Evolutionary conservation across 2,888 invertebrate genomes (phyloP), one percentile per base, ranked within the genome.

Genomic region (Clanis bilineata): DNA sequence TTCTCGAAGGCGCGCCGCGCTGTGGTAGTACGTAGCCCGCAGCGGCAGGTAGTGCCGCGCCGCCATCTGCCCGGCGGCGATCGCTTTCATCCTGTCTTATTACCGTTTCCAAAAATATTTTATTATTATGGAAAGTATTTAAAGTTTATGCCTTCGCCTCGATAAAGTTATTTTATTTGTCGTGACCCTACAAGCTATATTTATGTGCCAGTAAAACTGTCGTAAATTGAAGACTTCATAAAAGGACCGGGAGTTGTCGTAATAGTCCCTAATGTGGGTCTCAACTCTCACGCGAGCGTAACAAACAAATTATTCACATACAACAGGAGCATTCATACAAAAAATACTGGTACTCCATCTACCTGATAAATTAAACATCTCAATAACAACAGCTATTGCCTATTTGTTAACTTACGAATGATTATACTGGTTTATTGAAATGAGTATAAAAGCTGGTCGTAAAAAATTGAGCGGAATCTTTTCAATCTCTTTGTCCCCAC

Each of bases 31-130:
- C 68, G 63, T 68, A 63, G 61, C 65, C 69, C 66, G 70, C 41
- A 41, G 18, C 70, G 73, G 82, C 89, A 89, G 90, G 90, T 88
- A 90, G 87, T 67, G 77, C 74, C 73, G 77, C 80, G 77, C 74
- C 73, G 77, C 80, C 89, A 86, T 88, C 86, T 88, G 90, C 82
- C 85, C 81, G 78, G 79, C 88, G 89, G 88, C 87, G 83, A 81
- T 75, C 84, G 85, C 89, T 90, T 90, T 91, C 84, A 89, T 89
- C 88, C 88, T 79, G 79, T 77, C 82, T 83, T 88, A 87, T 85
- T 84, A 83, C 80, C 78, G 85, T 86, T 84, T 85, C 85, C 85
- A 83, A 89, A 91, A 89, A 89, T 88, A 89, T 88, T 89, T 89
- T 86, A 88, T 86, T 86, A 86, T 85, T 78, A 89, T 85, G 85